These are phyloP conservation scores for Bombyx mori DNA, from an alignment of 1,140 invertebrate genomes.

Conservation along the genomic window ASM3026992v2 NC_085133.1:2703501-2704000, in stretches of 20 bases:
- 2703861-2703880: slow-evolving; percentile 24
- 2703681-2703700: background rate
- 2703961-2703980: background rate
- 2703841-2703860: slow-evolving; percentile 60
- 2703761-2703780: slow-evolving; percentile 46
- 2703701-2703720: slow-evolving; percentile 28
- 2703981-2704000: slow-evolving; percentile 1
- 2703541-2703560: slow-evolving; percentile 70
- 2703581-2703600: slow-evolving; percentile 66
- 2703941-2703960: slow-evolving; percentile 14
- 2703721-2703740: slow-evolving; percentile 20
- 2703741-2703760: slow-evolving; percentile 61
- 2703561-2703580: slow-evolving; percentile 61
- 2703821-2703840: slow-evolving; percentile 34
- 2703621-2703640: slow-evolving; percentile 69
- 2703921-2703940: slow-evolving; percentile 41
- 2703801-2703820: slow-evolving; percentile 37
- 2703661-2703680: slow-evolving; percentile 30
- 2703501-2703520: slow-evolving; percentile 70
- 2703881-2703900: background rate
- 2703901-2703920: slow-evolving; percentile 65
- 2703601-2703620: slow-evolving; percentile 9
- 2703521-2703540: slow-evolving; percentile 66
- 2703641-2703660: slow-evolving; percentile 48
- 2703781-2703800: slow-evolving; percentile 39